Conservation (phyloP, 2,888 invertebrate genomes). For the Meiosimyza platycephala region DNA sequence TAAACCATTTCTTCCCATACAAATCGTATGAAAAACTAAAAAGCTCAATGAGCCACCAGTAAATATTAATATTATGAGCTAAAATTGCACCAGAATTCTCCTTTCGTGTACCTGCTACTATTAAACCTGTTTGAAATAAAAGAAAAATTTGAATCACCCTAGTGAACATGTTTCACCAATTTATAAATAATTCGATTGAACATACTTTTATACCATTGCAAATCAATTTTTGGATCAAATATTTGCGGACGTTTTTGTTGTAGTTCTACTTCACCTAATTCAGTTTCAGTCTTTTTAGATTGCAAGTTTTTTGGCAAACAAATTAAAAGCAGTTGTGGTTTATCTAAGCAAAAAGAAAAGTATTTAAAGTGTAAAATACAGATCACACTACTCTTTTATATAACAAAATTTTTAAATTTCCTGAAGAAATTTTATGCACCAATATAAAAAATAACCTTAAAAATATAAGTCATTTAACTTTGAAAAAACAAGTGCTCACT, state of each 20-base stretch:
- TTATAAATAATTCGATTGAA: neutral
- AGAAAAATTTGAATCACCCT: no score
- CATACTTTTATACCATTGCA: constrained; percentile 65
- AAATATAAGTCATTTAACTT: neutral
- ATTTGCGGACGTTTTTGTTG: constrained; percentile 63
- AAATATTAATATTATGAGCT: no score
- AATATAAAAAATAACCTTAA: neutral
- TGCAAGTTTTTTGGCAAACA: constrained; percentile 65
- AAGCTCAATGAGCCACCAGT: no score
- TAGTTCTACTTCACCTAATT: constrained; percentile 61
- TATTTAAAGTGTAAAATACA: neutral
- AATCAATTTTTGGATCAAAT: constrained; percentile 63
- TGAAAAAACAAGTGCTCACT: neutral
- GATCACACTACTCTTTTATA: no score
- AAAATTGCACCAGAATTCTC: no score
- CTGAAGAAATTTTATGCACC: neutral
- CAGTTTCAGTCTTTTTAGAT: constrained; percentile 65
- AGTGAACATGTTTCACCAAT: no score
- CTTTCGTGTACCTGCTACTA: no score
- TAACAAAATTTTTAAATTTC: no score
- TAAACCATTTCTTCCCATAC: no score
- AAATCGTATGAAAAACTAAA: no score
- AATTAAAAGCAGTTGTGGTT: constrained; percentile 62
- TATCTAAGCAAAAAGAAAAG: constrained; percentile 50
- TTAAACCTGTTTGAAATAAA: no score